Evolutionary conservation across 2,797 vertebrate species (phyloP).

Genomic region (Crenuchus spilurus): DNA sequence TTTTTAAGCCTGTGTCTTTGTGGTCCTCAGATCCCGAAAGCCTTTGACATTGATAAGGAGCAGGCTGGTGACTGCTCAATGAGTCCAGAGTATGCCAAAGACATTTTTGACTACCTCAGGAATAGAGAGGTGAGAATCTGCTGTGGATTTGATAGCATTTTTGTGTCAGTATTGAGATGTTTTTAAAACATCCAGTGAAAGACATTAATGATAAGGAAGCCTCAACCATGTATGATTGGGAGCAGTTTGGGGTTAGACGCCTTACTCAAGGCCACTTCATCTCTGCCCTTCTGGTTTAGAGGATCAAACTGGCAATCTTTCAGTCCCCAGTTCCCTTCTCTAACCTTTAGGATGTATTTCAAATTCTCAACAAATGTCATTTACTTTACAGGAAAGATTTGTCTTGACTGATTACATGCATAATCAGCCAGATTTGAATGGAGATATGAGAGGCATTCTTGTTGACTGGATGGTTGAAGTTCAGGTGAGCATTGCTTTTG

Average conservation of each 20-base stretch:
- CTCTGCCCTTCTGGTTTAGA: too few species aligned
- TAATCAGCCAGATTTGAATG: conserved; percentile 81
- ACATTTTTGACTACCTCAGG: conserved; percentile 89
- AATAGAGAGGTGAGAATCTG: conserved; percentile 82
- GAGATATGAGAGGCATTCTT: conserved; percentile 88
- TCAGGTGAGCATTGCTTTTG: conserved; percentile 77
- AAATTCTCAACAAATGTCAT: too few species aligned
- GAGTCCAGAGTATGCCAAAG: conserved; percentile 82
- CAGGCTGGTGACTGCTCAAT: conserved; percentile 73
- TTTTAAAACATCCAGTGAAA: background rate
- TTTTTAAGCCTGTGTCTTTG: background rate
- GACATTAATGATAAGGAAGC: too few species aligned
- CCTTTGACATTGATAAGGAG: conserved; percentile 82
- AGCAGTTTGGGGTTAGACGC: too few species aligned
- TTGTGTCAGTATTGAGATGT: background rate
- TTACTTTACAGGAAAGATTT: conserved; percentile 82
- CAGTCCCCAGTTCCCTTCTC: too few species aligned
- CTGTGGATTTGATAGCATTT: background rate
- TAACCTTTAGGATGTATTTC: too few species aligned
- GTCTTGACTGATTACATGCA: conserved; percentile 85
- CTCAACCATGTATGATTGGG: too few species aligned
- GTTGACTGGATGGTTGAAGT: conserved; percentile 96
- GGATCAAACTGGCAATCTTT: too few species aligned
- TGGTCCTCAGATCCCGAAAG: conserved; percentile 64
- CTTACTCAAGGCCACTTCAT: too few species aligned